phyloP scores from a whole-genome alignment of 2,797 vertebrate species.

The Hipposideros larvatus region DNA sequence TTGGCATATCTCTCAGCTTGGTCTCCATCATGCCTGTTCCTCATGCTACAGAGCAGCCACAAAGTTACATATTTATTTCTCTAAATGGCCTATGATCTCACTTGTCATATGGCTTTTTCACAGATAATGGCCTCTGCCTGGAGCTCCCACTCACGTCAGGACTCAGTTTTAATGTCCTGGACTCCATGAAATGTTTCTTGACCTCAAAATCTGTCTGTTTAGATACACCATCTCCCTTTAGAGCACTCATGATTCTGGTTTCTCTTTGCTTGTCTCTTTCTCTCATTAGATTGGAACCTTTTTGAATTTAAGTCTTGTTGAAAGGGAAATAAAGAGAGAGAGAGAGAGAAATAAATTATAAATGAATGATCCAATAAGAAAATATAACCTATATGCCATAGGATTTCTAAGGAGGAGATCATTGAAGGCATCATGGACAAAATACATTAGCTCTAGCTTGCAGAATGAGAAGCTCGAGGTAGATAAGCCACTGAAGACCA shows the following conservation, averaged over 20 bases:
- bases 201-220: background rate
- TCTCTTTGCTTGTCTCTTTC: background rate
- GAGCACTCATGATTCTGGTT: background rate
- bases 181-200: background rate
- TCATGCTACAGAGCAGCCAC: background rate
- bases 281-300: background rate
- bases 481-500: background rate
- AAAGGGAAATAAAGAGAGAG: background rate
- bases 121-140: background rate
- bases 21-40: background rate
- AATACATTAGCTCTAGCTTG: background rate
- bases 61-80: background rate
- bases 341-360: background rate
- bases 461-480: background rate
- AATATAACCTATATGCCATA: background rate
- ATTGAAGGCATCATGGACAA: background rate
- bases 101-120: background rate
- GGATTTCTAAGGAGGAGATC: background rate
- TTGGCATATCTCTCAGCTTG: background rate
- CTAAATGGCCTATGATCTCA: background rate
- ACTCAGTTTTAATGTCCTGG: background rate
- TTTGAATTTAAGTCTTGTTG: background rate
- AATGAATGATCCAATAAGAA: background rate
- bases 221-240: rapidly evolving
- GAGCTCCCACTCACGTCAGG: background rate